Percentiles rank a stretch among this genome's conserved stretches.
Conservation (phyloP, 2,797 vertebrate genomes). For the Ceyx erithaca region DNA sequence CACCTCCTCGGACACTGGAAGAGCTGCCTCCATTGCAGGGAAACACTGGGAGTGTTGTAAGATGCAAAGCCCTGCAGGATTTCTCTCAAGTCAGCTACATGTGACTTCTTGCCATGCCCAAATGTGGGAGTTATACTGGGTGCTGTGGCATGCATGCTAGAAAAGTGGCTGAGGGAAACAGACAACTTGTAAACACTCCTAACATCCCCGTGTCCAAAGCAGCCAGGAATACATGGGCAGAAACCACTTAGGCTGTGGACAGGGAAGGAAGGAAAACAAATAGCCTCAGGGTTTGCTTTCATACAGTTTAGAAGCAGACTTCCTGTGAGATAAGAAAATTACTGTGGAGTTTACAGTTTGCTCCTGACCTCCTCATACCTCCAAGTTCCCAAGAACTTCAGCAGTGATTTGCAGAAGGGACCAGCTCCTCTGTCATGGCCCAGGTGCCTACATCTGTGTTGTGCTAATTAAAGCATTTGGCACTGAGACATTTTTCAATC, state of each 20-base stretch:
- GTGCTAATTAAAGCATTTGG: not conserved
- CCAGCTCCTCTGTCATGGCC: not conserved
- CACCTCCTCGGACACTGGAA: not conserved
- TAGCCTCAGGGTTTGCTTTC: not conserved
- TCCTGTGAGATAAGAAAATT: constrained; percentile 14
- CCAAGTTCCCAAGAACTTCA: not conserved
- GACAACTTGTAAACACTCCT: not conserved
- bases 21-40: not conserved
- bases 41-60: not conserved
- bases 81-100: not conserved
- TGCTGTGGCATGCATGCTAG: not conserved
- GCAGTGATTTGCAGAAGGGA: not conserved
- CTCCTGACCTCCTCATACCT: not conserved
- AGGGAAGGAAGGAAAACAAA: constrained; percentile 16
- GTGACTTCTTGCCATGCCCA: not conserved
- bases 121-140: not conserved
- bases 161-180: not conserved
- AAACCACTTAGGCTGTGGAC: not conserved
- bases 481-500: not conserved
- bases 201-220: fast-evolving
- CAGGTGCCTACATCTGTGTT: fast-evolving
- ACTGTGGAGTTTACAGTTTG: not conserved
- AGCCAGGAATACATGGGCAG: not conserved
- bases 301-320: not conserved
- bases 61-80: not conserved